Base-by-base conservation (phyloP, 2,888 invertebrate genomes). In the Volucella zonaria region DNA sequence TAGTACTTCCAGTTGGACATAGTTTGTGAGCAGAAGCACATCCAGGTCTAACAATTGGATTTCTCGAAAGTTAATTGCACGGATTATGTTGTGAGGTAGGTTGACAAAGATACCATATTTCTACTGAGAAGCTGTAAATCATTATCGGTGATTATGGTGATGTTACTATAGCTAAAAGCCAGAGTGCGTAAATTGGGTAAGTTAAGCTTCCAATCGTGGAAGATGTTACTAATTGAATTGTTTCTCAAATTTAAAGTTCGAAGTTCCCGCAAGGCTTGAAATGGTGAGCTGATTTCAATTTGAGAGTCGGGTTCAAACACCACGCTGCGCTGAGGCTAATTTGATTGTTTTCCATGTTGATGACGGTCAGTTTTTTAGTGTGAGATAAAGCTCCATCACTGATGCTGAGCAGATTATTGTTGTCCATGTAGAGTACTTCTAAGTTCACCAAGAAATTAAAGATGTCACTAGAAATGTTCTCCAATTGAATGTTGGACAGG, bases 131-230 rank as follows among this genome's bases (percentile, higher is more conserved):
- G 93, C 61, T 92, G 90, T 9, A 93, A 82, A 87, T 92, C 92
- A 43, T 86, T 86, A 56, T 90, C 89, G 82, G 90, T 89, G 59
- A 93, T 88, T 56, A 87, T 86, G 90, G 93, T 92, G 61, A 97
- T 93, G 12, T 93, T 91, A 88, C 95, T 96, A 88, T 93, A 92
- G 77, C 94, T 95, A 23, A 97, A 92, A 90, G 96, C 95, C 58
- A 97, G 90, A 15, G 91, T 92, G 56, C 93, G 92, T 59, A 97
- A 93, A 9, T 92, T 89, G 0, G 91, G 87, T 71, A 94, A 93
- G 85, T 93, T 93, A 18, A 94, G 89, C 87, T 92, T 93, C 95
- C 96, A 96, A 88, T 96, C 95, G 3, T 91, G 90, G 88, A 93
- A 95, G 64, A 95, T 93, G 9, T 91, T 89, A 76, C 92, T 92